phyloP scores from a whole-genome alignment of 2,113 vertebrate species.

The Morone chrysops region DNA sequence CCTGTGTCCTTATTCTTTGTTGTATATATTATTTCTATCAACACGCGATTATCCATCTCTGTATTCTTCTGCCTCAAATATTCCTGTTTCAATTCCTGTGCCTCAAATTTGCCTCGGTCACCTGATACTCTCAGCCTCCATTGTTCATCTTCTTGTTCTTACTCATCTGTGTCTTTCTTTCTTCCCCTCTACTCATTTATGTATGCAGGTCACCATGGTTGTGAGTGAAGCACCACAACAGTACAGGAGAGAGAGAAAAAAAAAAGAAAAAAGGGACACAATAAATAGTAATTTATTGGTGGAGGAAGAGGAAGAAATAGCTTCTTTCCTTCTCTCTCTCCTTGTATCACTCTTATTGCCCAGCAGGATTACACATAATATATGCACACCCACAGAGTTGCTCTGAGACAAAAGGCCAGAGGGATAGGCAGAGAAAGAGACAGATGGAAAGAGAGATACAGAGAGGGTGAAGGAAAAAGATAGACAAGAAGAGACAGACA shows the following conservation, averaged over 20 bases:
- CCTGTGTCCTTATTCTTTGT: constrained; percentile 4
- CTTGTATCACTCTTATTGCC: constrained; percentile 56
- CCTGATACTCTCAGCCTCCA: constrained; percentile 12
- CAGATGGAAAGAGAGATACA: constrained; percentile 39
- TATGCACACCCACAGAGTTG: constrained; percentile 76
- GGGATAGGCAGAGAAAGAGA: constrained; percentile 49
- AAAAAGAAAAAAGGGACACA: constrained; percentile 29
- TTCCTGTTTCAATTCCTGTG: constrained; percentile 29
- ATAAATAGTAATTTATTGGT: constrained; percentile 62
- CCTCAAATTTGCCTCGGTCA: constrained; percentile 13
- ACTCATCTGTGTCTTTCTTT: constrained; percentile 31
- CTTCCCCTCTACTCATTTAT: constrained; percentile 20
- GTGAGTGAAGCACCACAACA: constrained; percentile 51
- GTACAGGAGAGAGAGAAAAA: constrained; percentile 26
- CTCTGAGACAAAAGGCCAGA: constrained; percentile 69
- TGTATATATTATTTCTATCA: constrained; percentile 5
- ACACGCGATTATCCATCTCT: constrained; percentile 16
- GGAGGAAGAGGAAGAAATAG: constrained; percentile 38
- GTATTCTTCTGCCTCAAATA: not conserved
- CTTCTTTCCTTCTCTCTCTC: constrained; percentile 38
- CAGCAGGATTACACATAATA: constrained; percentile 68
- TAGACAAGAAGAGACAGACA: constrained; percentile 25
- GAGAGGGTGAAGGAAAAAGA: constrained; percentile 17
- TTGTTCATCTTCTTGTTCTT: constrained; percentile 22
- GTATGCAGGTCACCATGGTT: constrained; percentile 48